Conservation (phyloP, 2,888 invertebrate genomes). For the Lydus trimaculatus region DNA sequence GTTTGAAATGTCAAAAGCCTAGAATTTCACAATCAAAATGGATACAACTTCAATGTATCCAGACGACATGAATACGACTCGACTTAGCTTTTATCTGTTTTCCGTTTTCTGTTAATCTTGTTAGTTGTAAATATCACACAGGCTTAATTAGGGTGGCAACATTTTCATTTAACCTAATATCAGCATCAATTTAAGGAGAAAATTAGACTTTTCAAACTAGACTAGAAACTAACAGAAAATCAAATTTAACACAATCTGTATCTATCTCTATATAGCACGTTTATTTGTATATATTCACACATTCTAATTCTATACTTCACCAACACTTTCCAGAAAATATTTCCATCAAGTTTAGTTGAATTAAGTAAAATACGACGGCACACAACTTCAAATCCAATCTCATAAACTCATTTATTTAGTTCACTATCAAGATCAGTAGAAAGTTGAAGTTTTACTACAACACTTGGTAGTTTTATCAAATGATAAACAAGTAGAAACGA, state of each 20-base stretch:
- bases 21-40: background rate
- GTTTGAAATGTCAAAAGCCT: background rate
- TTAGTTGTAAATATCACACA: background rate
- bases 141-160: background rate
- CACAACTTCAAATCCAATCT: too few species aligned
- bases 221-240: background rate
- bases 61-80: background rate
- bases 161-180: background rate
- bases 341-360: too few species aligned
- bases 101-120: background rate
- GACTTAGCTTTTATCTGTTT: background rate
- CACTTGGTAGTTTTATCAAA: too few species aligned
- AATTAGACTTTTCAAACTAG: slow-evolving; percentile 6
- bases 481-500: background rate
- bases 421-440: too few species aligned
- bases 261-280: background rate
- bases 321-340: too few species aligned
- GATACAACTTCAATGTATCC: background rate
- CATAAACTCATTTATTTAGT: too few species aligned
- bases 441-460: too few species aligned
- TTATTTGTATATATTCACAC: background rate
- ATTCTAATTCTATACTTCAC: too few species aligned
- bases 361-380: too few species aligned
- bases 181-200: background rate
- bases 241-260: background rate